Base-by-base conservation (phyloP, 2,888 invertebrate genomes). In the Podabrus alpinus region DNA sequence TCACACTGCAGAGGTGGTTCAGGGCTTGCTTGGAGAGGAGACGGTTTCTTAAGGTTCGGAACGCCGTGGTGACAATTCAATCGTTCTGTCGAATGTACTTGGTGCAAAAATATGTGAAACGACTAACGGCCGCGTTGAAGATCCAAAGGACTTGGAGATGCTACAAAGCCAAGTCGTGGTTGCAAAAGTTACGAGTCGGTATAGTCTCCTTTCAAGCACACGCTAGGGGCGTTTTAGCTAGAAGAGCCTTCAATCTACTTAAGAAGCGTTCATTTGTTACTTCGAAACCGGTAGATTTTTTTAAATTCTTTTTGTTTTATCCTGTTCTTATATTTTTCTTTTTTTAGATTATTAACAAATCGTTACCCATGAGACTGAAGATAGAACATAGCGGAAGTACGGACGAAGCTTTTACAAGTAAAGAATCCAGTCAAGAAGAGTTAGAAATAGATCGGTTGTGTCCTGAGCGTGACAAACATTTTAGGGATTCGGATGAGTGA, bases 1-100 rank as follows among this genome's bases (percentile, higher is more conserved):
- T 96, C 78, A 93, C 94, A 15, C 94, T 98, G 82, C 98, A 98
- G 88, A 89, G 96, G 78, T 97, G 97, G 97, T 95, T 95, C 87
- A 90, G 96, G 59, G 93, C 95, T 0, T 92, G 94, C 82, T 88
- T 96, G 62, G 95, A 95, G 83, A 88, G 96, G 75, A 89, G 94
- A 77, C 91, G 94, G 78, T 98, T 95, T 88, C 87, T 95, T 1
- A 90, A 92, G 73, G 87, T 96, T 76, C 90, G 92, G 77, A 90
- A 92, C 71, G 94, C 96, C 13, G 92, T 94, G 1, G 88, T 95
- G 61, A 90, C 92, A 75, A 91, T 97, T 84, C 97, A 97, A 88
- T 90, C 92, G 1, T 91, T 90, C 82, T 92, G 92, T 87, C 88
- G 94, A 75, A 92, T 93, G 89, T 89, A 90, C 79, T 85, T 91